phyloP scores from a whole-genome alignment of 1,140 invertebrate genomes.

The Drosophila subobscura region DNA sequence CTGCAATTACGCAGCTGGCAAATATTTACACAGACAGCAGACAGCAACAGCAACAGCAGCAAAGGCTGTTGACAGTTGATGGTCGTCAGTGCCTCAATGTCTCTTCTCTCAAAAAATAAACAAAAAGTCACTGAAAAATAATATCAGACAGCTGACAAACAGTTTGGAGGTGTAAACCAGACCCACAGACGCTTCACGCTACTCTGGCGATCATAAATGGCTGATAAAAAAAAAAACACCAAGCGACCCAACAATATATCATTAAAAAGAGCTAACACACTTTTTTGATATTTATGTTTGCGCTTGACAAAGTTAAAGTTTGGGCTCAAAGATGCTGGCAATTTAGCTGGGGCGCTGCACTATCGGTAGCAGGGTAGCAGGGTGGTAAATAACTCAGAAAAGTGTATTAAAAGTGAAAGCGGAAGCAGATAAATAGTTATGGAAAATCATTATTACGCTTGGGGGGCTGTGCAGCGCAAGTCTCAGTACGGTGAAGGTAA shows the following conservation, averaged over 20 bases:
- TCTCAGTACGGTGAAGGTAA: no score
- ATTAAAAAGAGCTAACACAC: slow-evolving; percentile 29
- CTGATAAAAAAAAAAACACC: slow-evolving; percentile 40
- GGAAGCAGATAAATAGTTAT: no score
- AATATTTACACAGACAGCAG: slow-evolving; percentile 60
- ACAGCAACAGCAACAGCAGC: slow-evolving; percentile 49
- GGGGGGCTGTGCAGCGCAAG: no score
- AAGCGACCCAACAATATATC: slow-evolving; percentile 26
- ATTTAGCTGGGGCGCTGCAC: slow-evolving; percentile 19
- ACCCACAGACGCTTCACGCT: slow-evolving; percentile 41
- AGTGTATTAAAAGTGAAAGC: no score
- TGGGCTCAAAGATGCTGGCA: slow-evolving; percentile 20
- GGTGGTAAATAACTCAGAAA: no score
- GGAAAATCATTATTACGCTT: no score
- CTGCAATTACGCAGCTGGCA: slow-evolving; percentile 60
- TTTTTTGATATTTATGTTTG: slow-evolving; percentile 52
- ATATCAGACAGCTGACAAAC: slow-evolving; percentile 43
- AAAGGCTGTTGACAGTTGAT: slow-evolving; percentile 56
- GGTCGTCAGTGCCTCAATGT: slow-evolving; percentile 33
- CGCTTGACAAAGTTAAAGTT: slow-evolving; percentile 47
- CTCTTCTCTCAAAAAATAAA: slow-evolving; percentile 26
- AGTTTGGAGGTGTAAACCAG: slow-evolving; percentile 40
- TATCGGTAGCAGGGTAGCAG: no score
- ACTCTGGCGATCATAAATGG: slow-evolving; percentile 50
- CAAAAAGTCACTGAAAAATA: slow-evolving; percentile 39